Base-by-base conservation (phyloP, 37 sponge, comb jelly and placozoan genomes). In the Lycopodina hypogea region DNA sequence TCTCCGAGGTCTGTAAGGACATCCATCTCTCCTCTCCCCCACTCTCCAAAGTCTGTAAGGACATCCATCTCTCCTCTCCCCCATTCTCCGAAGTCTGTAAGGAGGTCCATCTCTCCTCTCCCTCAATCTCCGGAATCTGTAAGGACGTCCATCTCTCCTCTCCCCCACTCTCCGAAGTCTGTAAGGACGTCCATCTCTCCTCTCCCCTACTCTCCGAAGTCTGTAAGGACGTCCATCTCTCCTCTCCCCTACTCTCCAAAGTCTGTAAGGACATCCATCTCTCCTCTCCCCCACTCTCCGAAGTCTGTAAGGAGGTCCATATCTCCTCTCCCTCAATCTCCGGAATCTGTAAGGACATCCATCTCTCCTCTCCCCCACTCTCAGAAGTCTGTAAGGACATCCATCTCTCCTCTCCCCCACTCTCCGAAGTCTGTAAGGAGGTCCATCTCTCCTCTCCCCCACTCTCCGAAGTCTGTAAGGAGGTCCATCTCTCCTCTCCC, bases 11-110 rank as follows among this genome's bases (percentile, higher is more conserved):
- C 3, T 17, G 18, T 59, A 26, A 26, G 3, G 15, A 26, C 12
- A 17, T 17, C 60, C 12, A 7, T 59, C 18, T 17, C 48, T 45
- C 48, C 48, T 12, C 9, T 9, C 4, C 48, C 48, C 8, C 4
- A 45, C 9, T n/a, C n/a, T n/a, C n/a, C n/a, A n/a, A n/a, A n/a
- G n/a, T n/a, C n/a, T n/a, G n/a, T n/a, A n/a, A n/a, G n/a, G n/a
- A n/a, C n/a, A n/a, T n/a, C n/a, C 32, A 2, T 65, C 32, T 65
- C 66, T 34, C 66, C 70, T 45, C 55, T 73, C 74, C 74, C 74
- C 6, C 58, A 9, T 39, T 57, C 74, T 32, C 74, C 74, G 1
- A 22, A 38, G 24, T 30, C 75, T 59, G 9, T 17, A 11, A 48
- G 8, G 9, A 62, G 19, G 23, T 26, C 50, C 2, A 11, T 71